Conservation (phyloP, 2,888 invertebrate species). For the Troglohyphantes excavatus region DNA sequence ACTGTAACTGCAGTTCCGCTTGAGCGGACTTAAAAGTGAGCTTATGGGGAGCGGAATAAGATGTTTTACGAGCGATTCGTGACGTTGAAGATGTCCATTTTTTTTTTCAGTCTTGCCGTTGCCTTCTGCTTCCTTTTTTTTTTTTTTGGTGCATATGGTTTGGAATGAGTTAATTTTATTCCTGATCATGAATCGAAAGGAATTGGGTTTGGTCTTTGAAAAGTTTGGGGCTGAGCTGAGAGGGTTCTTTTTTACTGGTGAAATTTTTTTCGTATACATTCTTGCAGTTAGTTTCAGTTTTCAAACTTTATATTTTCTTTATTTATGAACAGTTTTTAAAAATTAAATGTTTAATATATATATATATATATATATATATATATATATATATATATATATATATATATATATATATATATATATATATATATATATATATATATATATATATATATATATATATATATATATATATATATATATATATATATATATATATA, state of each 20-base stretch:
- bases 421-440: too few species aligned
- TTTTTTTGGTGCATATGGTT: conserved; percentile 37
- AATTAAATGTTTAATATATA: too few species aligned
- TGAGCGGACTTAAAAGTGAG: conserved; percentile 33
- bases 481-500: too few species aligned
- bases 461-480: too few species aligned
- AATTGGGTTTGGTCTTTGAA: not conserved
- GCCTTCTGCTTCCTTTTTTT: not conserved
- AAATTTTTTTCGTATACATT: too few species aligned
- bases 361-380: too few species aligned
- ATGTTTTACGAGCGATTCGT: conserved; percentile 53
- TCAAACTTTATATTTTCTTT: too few species aligned
- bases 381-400: too few species aligned
- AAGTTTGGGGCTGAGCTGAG: not conserved
- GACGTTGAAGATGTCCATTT: conserved; percentile 21
- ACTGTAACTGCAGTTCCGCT: conserved; percentile 50
- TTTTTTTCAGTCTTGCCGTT: not conserved
- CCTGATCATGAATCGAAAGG: conserved; percentile 4
- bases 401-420: too few species aligned
- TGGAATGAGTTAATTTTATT: conserved; percentile 66
- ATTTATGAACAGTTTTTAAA: too few species aligned
- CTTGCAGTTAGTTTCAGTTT: too few species aligned
- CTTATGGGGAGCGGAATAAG: not conserved
- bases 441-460: too few species aligned
- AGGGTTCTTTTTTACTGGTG: not conserved